These are phyloP conservation scores for Eretmocerus hayati DNA, from an alignment of 2,888 invertebrate species.

Conservation along the genomic window DNA sequence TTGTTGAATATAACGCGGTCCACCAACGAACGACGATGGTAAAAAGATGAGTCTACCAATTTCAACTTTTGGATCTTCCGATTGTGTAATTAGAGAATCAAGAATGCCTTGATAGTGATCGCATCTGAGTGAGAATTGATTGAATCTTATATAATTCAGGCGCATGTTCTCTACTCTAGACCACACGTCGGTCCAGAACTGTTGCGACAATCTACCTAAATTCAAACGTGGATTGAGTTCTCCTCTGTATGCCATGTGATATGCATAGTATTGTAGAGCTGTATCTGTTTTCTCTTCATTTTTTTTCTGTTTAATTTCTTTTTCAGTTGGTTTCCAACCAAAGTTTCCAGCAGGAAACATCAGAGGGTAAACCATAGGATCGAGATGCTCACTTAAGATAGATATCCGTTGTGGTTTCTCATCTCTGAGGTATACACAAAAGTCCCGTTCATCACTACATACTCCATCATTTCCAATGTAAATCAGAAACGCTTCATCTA, in stretches of 20 bases:
- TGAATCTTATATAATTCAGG: too few species aligned
- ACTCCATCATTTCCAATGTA: too few species aligned
- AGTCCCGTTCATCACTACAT: background rate
- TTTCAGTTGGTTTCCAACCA: background rate
- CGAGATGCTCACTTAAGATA: conserved; percentile 1
- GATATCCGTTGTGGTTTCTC: background rate
- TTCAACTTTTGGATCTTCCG: background rate
- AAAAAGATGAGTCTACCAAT: conserved; percentile 2
- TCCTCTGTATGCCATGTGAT: background rate
- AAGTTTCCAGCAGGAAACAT: background rate
- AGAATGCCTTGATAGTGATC: conserved; percentile 1
- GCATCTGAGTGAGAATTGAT: background rate
- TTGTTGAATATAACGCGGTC: too few species aligned
- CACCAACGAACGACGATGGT: background rate
- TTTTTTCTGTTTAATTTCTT: background rate
- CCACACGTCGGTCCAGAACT: background rate
- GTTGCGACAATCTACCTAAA: background rate
- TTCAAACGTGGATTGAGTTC: background rate
- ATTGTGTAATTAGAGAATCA: conserved; percentile 1
- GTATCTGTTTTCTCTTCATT: background rate
- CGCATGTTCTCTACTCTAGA: background rate
- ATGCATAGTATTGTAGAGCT: background rate
- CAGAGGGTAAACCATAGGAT: background rate
- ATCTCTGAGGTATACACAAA: background rate
- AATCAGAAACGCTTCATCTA: background rate